A percentile compares a stretch with the other conserved stretches of the same genome.
phyloP scores from a whole-genome alignment of 2,797 vertebrate genomes.

The Manis javanica region DNA sequence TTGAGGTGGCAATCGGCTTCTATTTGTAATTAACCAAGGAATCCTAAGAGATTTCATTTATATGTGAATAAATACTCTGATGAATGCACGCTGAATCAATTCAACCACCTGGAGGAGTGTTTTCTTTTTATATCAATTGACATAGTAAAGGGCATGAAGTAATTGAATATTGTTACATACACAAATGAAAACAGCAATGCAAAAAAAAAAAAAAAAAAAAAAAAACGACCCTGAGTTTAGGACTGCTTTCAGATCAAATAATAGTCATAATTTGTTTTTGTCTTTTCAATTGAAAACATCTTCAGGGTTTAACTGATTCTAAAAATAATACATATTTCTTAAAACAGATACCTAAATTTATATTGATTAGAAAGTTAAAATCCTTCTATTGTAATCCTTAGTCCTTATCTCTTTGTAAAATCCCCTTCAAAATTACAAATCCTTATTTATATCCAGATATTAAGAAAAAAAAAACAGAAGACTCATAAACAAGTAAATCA shows the following conservation, averaged over 20 bases:
- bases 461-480: background rate
- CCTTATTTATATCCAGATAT: background rate
- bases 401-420: background rate
- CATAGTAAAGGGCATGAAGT: background rate
- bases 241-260: background rate
- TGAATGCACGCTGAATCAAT: background rate
- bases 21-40: conserved; percentile 9
- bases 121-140: background rate
- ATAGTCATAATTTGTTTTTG: background rate
- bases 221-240: background rate
- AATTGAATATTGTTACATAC: background rate
- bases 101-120: background rate
- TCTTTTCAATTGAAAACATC: background rate
- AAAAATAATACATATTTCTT: background rate
- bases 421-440: background rate
- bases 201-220: background rate
- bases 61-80: conserved; percentile 19
- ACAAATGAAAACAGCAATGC: background rate
- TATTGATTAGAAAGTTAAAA: conserved; percentile 1
- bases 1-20: background rate
- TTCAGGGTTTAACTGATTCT: background rate
- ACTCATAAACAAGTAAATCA: background rate
- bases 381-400: background rate
- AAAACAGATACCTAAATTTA: background rate
- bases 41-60: background rate